These are phyloP conservation scores for Porites lobata DNA, from an alignment of 92 coral and sea anemone species.

Conservation along the genomic window DNA sequence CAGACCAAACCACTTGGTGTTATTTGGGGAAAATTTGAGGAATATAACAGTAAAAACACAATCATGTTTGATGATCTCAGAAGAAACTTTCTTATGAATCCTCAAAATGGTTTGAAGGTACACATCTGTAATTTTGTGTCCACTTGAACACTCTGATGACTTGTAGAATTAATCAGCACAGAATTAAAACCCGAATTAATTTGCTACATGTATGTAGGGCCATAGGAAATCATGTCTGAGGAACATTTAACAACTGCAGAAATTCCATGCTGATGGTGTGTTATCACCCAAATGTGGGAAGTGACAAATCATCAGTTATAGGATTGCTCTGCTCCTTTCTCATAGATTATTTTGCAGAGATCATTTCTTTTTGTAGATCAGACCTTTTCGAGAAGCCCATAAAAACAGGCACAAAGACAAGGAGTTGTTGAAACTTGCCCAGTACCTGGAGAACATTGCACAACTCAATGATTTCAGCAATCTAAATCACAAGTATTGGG, in stretches of 20 bases:
- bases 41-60: slow-evolving; percentile 86
- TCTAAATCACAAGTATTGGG: slow-evolving; percentile 94
- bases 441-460: slow-evolving; percentile 87
- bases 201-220: too few relatives aligned
- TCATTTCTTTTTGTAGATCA: slow-evolving; percentile 60
- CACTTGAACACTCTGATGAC: too few relatives aligned
- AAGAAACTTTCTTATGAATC: slow-evolving; percentile 96
- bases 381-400: slow-evolving; percentile 99
- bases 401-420: slow-evolving; percentile 90
- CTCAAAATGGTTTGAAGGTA: slow-evolving; percentile 95
- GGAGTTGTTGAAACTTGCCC: slow-evolving; percentile 83
- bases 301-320: too few relatives aligned
- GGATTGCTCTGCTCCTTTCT: too few relatives aligned
- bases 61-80: slow-evolving; percentile 96
- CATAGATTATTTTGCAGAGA: too few relatives aligned
- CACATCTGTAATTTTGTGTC: background rate
- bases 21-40: slow-evolving; percentile 94
- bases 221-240: too few relatives aligned
- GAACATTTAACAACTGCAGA: too few relatives aligned
- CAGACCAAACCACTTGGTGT: slow-evolving; percentile 97
- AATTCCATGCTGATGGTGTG: too few relatives aligned
- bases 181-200: too few relatives aligned
- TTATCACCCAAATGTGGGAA: too few relatives aligned
- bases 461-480: slow-evolving; percentile 77
- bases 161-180: too few relatives aligned